Conservation (phyloP, 2,797 vertebrate genomes). For the Cottoperca gobio region DNA sequence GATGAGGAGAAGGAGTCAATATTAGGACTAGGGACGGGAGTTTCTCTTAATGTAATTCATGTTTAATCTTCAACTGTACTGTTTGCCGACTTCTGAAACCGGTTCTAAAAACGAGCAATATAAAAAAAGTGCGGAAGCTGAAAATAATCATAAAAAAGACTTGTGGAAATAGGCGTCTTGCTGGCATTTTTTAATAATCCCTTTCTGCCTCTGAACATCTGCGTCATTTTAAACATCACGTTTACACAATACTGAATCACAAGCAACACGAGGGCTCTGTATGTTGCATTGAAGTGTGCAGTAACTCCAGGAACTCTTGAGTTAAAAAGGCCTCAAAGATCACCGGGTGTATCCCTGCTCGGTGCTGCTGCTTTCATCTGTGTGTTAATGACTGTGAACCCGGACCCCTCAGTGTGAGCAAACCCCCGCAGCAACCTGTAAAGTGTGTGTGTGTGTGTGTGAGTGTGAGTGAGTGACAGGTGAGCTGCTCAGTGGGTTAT, state of each 20-base stretch:
- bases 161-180: background rate
- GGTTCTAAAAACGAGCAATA: background rate
- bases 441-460: conserved; percentile 35
- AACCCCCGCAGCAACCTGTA: conserved; percentile 55
- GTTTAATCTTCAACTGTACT: background rate
- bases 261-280: background rate
- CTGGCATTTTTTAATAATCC: background rate
- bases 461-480: conserved; percentile 21
- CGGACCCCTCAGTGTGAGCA: conserved; percentile 39
- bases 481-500: conserved; percentile 2
- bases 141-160: background rate
- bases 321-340: background rate
- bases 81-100: background rate
- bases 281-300: background rate
- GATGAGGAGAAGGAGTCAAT: background rate
- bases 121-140: background rate
- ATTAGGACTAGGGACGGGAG: background rate
- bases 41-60: background rate
- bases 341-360: conserved; percentile 31
- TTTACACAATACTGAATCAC: background rate
- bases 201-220: background rate
- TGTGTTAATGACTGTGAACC: conserved; percentile 45
- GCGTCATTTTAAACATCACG: background rate
- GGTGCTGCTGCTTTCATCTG: conserved; percentile 57
- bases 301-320: conserved; percentile 22